phyloP scores from a whole-genome alignment of 2,113 vertebrate genomes.

The Hyaena hyaena region DNA sequence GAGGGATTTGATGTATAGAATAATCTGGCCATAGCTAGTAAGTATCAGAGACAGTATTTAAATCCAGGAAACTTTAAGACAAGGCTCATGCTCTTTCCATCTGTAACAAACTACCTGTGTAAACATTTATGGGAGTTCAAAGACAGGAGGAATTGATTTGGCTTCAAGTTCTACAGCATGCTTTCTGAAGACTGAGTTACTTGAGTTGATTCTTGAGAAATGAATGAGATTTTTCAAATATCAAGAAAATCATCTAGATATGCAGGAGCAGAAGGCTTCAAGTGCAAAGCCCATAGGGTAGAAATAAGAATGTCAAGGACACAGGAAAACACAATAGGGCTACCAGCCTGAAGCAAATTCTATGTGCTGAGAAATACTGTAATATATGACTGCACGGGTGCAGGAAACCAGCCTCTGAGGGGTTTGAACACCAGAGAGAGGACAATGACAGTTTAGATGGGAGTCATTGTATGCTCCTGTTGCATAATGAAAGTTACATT shows the following conservation, averaged over 20 bases:
- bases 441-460: neutral
- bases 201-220: constrained; percentile 31
- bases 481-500: neutral
- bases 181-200: neutral
- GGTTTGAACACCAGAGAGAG: neutral
- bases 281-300: neutral
- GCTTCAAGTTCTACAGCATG: constrained; percentile 12
- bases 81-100: neutral
- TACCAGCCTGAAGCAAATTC: neutral
- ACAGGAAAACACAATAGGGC: neutral
- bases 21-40: neutral
- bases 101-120: neutral
- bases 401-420: neutral
- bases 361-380: neutral
- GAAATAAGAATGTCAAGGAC: neutral
- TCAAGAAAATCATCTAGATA: neutral
- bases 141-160: constrained; percentile 32
- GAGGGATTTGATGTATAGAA: neutral
- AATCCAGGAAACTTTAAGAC: neutral
- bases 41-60: neutral
- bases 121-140: constrained; percentile 36
- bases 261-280: neutral
- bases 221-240: neutral
- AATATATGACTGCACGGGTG: too few species aligned
- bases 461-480: neutral